These are phyloP conservation scores for Chironomus riparius DNA, from an alignment of 2,888 invertebrate species.

Conservation along the genomic window DNA sequence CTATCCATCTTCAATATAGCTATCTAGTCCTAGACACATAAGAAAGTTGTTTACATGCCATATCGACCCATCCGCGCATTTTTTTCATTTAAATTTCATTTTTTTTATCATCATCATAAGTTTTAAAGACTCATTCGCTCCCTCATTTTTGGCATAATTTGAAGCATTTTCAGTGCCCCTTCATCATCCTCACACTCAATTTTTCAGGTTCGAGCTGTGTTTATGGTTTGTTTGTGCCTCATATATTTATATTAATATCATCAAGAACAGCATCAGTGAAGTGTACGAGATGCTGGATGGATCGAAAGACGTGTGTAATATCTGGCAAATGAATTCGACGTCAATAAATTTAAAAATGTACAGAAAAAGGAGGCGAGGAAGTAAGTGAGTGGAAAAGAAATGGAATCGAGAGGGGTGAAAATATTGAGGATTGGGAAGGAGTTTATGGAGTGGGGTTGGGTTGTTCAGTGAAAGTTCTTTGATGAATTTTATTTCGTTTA, in stretches of 20 bases:
- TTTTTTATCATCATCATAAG: background rate
- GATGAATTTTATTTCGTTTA: too few relatives aligned
- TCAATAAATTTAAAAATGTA: background rate
- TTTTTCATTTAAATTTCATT: background rate
- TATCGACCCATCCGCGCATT: background rate
- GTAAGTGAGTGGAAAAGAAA: background rate
- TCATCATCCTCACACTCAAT: too few relatives aligned
- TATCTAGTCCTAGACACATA: too few relatives aligned
- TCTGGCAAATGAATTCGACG: constrained; percentile 12
- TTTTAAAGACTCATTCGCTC: background rate
- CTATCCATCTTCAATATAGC: too few relatives aligned
- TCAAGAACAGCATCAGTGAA: background rate
- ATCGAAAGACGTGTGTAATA: background rate
- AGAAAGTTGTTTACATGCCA: background rate
- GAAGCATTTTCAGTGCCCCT: too few relatives aligned
- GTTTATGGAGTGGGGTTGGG: background rate
- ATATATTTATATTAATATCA: constrained; percentile 18
- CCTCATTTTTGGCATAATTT: too few relatives aligned
- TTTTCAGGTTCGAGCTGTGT: too few relatives aligned
- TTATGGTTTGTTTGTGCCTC: constrained; percentile 12
- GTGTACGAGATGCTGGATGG: background rate
- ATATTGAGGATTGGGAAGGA: too few relatives aligned
- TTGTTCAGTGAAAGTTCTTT: too few relatives aligned
- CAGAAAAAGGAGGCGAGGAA: background rate
- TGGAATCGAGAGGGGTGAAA: background rate